A percentile compares a stretch with the other conserved stretches of the same genome.
Conservation (phyloP, 2,888 invertebrate species). For the Galeruca laticollis region DNA sequence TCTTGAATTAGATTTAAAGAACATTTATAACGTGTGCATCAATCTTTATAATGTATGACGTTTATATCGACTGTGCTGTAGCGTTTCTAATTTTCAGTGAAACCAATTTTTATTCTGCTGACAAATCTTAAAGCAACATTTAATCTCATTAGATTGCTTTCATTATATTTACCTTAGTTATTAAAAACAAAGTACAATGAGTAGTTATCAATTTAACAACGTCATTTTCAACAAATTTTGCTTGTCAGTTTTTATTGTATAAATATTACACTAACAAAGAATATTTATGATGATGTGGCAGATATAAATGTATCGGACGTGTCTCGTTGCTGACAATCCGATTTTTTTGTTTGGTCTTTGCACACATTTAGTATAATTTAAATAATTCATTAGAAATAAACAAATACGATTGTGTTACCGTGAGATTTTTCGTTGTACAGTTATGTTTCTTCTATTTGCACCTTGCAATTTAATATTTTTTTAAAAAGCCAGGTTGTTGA, state of each 20-base stretch:
- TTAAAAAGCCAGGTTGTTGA: not conserved
- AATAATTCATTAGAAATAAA: too few species aligned
- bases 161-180: not conserved
- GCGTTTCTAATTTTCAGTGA: too few species aligned
- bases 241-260: not conserved
- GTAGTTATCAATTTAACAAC: not conserved
- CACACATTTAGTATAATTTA: too few species aligned
- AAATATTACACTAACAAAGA: not conserved
- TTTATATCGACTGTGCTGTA: too few species aligned
- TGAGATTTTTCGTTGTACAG: too few species aligned
- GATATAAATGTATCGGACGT: not conserved
- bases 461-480: not conserved
- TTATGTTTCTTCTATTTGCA: not conserved
- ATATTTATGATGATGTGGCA: constrained; percentile 1
- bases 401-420: too few species aligned
- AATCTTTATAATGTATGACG: too few species aligned
- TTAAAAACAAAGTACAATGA: too few species aligned
- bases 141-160: not conserved
- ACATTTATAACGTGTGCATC: too few species aligned
- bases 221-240: not conserved
- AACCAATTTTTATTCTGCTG: too few species aligned
- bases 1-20: too few species aligned
- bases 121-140: too few species aligned
- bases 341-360: not conserved
- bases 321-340: not conserved